Conservation (phyloP, 2,797 vertebrate genomes). For the Acanthis flammea region DNA sequence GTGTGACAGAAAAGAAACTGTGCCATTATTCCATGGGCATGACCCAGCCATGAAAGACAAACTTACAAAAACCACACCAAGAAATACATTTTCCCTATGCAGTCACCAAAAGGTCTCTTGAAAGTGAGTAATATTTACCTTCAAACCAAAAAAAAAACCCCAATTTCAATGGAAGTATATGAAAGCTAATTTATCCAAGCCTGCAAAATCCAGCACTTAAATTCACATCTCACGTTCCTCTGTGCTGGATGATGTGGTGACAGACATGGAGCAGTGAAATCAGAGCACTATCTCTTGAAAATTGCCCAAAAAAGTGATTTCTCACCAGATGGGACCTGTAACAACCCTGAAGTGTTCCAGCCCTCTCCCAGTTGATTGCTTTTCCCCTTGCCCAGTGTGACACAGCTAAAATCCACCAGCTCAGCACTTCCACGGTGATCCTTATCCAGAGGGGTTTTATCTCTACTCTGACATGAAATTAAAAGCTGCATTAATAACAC, state of each 20-base stretch:
- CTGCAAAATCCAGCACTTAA: neutral
- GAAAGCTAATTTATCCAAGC: neutral
- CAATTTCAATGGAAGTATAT: neutral
- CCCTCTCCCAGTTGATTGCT: neutral
- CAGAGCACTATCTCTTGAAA: neutral
- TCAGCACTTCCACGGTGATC: conserved; percentile 5
- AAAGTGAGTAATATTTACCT: neutral
- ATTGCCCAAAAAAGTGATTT: conserved; percentile 43
- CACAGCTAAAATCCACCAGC: neutral
- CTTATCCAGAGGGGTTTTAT: conserved; percentile 26
- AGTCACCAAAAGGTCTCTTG: neutral
- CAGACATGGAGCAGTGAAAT: conserved; percentile 24
- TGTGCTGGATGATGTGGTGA: neutral
- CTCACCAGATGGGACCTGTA: conserved; percentile 33
- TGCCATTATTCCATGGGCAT: neutral
- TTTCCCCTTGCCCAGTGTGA: neutral
- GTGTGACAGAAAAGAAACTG: neutral
- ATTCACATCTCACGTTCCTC: neutral
- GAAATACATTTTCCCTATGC: neutral
- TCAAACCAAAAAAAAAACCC: neutral
- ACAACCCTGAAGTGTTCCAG: neutral
- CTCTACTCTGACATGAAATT: neutral
- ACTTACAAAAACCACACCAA: neutral
- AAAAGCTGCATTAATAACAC: neutral
- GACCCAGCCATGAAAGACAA: neutral